Conservation (phyloP, 2,888 invertebrate species). For the Aspidiotus destructor region DNA sequence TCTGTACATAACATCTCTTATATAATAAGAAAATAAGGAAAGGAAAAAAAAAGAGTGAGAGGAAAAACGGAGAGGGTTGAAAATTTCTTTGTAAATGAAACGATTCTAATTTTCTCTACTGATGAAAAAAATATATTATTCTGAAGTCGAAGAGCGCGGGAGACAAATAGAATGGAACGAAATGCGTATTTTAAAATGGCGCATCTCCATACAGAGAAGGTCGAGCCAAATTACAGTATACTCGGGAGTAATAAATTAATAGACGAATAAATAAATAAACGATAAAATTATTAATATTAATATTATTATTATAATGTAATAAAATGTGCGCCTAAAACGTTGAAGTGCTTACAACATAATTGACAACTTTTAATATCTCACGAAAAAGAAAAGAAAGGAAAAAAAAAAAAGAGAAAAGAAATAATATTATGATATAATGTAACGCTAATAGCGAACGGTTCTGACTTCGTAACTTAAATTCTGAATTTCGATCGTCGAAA, state of each 20-base stretch:
- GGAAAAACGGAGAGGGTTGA: too few relatives aligned
- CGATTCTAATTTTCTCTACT: too few relatives aligned
- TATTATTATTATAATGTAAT: slow-evolving; percentile 10
- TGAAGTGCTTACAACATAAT: slow-evolving; percentile 29
- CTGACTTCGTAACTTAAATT: slow-evolving; percentile 2
- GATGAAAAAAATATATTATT: too few relatives aligned
- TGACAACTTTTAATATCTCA: slow-evolving; percentile 15
- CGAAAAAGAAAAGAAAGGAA: slow-evolving; percentile 5
- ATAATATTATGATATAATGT: too few relatives aligned
- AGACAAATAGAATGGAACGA: too few relatives aligned
- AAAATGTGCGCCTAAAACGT: slow-evolving; percentile 29
- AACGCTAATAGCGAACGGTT: too few relatives aligned
- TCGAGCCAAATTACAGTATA: too few relatives aligned
- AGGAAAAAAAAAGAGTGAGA: background rate
- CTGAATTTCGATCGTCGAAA: slow-evolving; percentile 14
- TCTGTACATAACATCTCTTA: slow-evolving; percentile 11
- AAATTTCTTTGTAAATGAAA: too few relatives aligned
- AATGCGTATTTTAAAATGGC: too few relatives aligned
- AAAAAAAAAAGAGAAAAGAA: slow-evolving; percentile 5
- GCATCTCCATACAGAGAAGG: too few relatives aligned
- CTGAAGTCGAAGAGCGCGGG: too few relatives aligned
- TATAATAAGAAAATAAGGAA: slow-evolving; percentile 11
- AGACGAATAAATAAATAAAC: background rate
- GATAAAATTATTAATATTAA: background rate
- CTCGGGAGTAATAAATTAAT: background rate